phyloP scores from a whole-genome alignment of 2,888 invertebrate genomes.

The Orchestes rusci region DNA sequence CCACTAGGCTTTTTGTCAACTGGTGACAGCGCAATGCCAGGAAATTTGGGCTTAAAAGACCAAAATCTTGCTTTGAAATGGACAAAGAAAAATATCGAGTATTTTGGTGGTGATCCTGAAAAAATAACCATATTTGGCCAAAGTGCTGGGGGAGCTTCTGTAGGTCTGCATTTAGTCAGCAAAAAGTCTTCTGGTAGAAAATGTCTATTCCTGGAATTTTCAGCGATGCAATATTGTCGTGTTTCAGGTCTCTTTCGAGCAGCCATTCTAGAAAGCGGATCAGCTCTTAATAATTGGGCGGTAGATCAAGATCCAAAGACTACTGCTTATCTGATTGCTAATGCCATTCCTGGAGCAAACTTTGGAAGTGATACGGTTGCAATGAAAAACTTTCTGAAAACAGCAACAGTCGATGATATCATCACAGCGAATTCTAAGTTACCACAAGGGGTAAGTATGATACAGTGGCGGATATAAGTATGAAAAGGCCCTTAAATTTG shows the following conservation, averaged over 20 bases:
- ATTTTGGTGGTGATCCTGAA: slow-evolving; percentile 23
- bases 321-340: neutral
- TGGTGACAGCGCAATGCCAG: slow-evolving; percentile 19
- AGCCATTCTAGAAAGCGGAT: slow-evolving; percentile 11
- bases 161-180: slow-evolving; percentile 22
- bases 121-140: slow-evolving; percentile 24
- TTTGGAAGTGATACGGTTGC: slow-evolving; percentile 6
- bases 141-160: slow-evolving; percentile 24
- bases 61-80: slow-evolving; percentile 21
- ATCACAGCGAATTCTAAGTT: neutral
- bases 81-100: slow-evolving; percentile 20
- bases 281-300: slow-evolving; percentile 3
- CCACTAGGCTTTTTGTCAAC: slow-evolving; percentile 29
- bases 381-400: slow-evolving; percentile 7
- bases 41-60: slow-evolving; percentile 24
- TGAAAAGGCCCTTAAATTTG: too few species aligned
- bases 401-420: slow-evolving; percentile 3
- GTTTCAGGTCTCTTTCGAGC: slow-evolving; percentile 14
- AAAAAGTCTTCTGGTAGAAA: neutral
- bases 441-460: too few species aligned
- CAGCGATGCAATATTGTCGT: neutral
- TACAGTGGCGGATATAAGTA: too few species aligned
- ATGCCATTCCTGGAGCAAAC: slow-evolving; percentile 6
- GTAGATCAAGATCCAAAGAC: neutral
- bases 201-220: neutral